These are phyloP conservation scores for Bombus confusus DNA, from an alignment of 1,140 invertebrate genomes.

Conservation along the genomic window DNA sequence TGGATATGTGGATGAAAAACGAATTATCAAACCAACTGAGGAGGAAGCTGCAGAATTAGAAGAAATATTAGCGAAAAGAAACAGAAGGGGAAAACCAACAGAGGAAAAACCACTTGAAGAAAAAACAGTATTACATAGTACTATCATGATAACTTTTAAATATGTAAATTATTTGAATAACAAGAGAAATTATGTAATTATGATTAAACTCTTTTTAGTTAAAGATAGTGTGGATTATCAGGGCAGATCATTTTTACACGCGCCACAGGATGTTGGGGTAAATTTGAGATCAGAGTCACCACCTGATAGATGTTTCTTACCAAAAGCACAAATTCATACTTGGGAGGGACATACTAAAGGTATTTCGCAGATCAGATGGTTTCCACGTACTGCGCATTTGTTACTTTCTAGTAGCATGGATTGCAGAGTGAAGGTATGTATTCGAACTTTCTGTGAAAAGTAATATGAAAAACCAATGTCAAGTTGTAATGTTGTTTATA, in stretches of 20 bases:
- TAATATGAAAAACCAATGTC: conserved; percentile 5
- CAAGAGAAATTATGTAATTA: neutral
- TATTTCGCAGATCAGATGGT: conserved; percentile 97
- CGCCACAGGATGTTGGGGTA: conserved; percentile 97
- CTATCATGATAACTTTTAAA: conserved; percentile 44
- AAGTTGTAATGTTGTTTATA: conserved; percentile 78
- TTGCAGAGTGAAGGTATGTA: conserved; percentile 93
- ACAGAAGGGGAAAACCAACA: conserved; percentile 90
- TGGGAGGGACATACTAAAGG: conserved; percentile 99
- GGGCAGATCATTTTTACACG: conserved; percentile 96
- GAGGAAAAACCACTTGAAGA: conserved; percentile 98
- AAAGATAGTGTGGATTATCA: conserved; percentile 98
- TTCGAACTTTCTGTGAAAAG: neutral
- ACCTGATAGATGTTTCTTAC: conserved; percentile 98
- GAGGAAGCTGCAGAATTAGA: conserved; percentile 96
- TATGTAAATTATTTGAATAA: neutral
- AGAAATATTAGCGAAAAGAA: conserved; percentile 96
- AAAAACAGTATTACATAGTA: conserved; percentile 96
- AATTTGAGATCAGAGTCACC: conserved; percentile 96
- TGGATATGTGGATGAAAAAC: conserved; percentile 94
- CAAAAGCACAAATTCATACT: conserved; percentile 97
- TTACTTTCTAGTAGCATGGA: conserved; percentile 98
- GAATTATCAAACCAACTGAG: conserved; percentile 93
- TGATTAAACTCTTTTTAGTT: conserved; percentile 83
- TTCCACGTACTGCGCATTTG: conserved; percentile 97